Conservation (phyloP, 2,113 vertebrate genomes). For the Pterocles orientalis region DNA sequence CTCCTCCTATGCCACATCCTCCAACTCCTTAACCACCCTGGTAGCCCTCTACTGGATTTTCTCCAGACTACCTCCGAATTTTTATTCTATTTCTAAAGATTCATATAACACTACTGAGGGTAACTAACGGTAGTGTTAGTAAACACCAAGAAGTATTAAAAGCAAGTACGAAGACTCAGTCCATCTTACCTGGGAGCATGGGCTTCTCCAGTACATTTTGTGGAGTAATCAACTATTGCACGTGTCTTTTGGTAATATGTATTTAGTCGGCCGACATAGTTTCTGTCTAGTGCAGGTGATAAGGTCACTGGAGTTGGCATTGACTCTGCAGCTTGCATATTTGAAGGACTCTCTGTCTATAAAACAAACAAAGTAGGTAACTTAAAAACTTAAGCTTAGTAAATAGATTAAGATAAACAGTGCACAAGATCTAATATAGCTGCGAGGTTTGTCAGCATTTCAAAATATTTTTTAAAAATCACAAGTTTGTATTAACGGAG, state of each 20-base stretch:
- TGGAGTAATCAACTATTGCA: neutral
- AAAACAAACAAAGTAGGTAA: neutral
- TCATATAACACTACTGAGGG: neutral
- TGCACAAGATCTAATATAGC: neutral
- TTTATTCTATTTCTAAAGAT: neutral
- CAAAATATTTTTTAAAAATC: neutral
- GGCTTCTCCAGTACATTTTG: rapidly evolving
- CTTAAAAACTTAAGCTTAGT: neutral
- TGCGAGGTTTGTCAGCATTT: neutral
- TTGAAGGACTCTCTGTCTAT: neutral
- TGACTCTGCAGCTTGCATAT: neutral
- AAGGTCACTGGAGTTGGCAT: rapidly evolving
- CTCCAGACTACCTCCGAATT: neutral
- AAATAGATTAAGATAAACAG: neutral
- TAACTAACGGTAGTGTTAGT: neutral
- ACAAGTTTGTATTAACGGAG: neutral
- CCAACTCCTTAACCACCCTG: neutral
- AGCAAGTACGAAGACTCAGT: neutral
- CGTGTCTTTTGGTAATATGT: rapidly evolving
- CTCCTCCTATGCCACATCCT: neutral
- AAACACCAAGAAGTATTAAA: neutral
- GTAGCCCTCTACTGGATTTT: neutral
- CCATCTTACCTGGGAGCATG: constrained; percentile 41
- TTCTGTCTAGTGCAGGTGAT: rapidly evolving
- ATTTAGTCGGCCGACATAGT: constrained; percentile 64